Percentiles rank a stretch among this genome's conserved stretches.
phyloP scores from a whole-genome alignment of 2,113 vertebrate genomes.

The Bos taurus region ARS-UCD2.0 NC_037351.1:27403001-27403500 shows the following conservation, averaged over 20 bases:
- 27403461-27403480: neutral
- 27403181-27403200: neutral
- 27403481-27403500: neutral
- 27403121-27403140: neutral
- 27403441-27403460: neutral
- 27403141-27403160: neutral
- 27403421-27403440: neutral
- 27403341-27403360: neutral
- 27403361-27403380: neutral
- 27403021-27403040: neutral
- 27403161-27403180: neutral
- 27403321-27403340: neutral
- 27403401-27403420: neutral
- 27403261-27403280: neutral
- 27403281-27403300: neutral
- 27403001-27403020: neutral
- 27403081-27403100: neutral
- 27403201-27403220: neutral
- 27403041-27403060: neutral
- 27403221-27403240: neutral
- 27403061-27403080: neutral
- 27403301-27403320: neutral
- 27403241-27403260: neutral
- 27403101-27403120: fast-evolving
- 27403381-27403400: neutral